A percentile compares a stretch with the other conserved stretches of the same genome.
phyloP scores from a whole-genome alignment of 1,140 invertebrate genomes.

The Euborellia annulipes region DNA sequence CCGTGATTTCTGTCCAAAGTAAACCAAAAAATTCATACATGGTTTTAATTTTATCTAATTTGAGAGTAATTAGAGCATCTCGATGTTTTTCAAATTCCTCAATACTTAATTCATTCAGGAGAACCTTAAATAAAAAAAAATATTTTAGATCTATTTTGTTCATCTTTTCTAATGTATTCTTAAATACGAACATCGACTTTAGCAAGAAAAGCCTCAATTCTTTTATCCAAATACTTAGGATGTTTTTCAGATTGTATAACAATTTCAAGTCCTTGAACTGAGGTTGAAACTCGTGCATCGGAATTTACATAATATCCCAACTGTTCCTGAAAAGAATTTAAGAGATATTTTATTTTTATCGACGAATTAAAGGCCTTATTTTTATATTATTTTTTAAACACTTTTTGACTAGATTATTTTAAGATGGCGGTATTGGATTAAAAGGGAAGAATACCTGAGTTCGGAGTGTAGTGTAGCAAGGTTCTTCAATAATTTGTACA shows the following conservation, averaged over 20 bases:
- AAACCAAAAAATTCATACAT: slow-evolving; percentile 47
- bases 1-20: slow-evolving; percentile 73
- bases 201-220: slow-evolving; percentile 74
- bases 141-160: no score
- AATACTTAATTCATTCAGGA: no score
- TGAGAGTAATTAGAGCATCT: slow-evolving; percentile 55
- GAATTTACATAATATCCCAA: slow-evolving; percentile 88
- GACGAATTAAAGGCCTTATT: no score
- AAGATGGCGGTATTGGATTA: no score
- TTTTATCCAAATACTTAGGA: slow-evolving; percentile 62
- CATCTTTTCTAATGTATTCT: no score
- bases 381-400: no score
- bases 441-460: no score
- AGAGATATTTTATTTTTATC: no score
- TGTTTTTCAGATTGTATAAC: slow-evolving; percentile 81
- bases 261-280: slow-evolving; percentile 68
- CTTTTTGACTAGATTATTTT: no score
- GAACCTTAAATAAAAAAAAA: no score
- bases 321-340: no score
- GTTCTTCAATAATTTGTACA: slow-evolving; percentile 75
- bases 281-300: slow-evolving; percentile 60
- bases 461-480: slow-evolving; percentile 76
- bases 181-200: slow-evolving; percentile 47
- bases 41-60: slow-evolving; percentile 82
- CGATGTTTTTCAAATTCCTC: slow-evolving; percentile 75